Evolutionary conservation across 37 sponge, comb jelly and placozoan genomes (phyloP).

Genomic region (Corticium candelabrum): DNA sequence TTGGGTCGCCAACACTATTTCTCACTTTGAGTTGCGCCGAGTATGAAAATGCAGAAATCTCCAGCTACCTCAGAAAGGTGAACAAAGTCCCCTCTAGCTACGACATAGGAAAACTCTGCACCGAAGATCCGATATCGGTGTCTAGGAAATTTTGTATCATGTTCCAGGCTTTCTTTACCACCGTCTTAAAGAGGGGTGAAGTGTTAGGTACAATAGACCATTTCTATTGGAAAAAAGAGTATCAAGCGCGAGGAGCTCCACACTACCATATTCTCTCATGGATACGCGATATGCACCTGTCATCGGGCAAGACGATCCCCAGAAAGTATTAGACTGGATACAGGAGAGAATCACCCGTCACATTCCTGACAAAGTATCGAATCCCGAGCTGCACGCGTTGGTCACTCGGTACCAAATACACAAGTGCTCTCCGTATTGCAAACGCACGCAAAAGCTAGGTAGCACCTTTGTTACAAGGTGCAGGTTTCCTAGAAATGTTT

Average conservation of each 20-base stretch:
- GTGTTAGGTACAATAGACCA: constrained; percentile 30
- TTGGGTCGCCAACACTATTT: constrained; percentile 35
- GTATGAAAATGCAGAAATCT: constrained; percentile 36
- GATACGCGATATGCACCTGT: constrained; percentile 36
- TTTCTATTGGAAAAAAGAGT: constrained; percentile 22
- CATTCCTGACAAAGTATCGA: constrained; percentile 25
- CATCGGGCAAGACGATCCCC: constrained; percentile 1
- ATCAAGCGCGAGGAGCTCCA: constrained; percentile 25
- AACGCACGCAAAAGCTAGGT: constrained; percentile 9
- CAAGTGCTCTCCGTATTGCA: constrained; percentile 24
- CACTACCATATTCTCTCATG: constrained; percentile 48
- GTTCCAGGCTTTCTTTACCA: constrained; percentile 22
- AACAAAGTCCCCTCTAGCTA: constrained; percentile 16
- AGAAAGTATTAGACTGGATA: neutral
- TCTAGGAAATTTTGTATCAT: constrained; percentile 33
- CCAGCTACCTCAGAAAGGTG: constrained; percentile 18
- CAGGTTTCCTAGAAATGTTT: constrained; percentile 27
- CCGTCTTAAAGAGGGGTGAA: constrained; percentile 21
- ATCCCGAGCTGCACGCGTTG: constrained; percentile 39
- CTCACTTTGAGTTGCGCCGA: constrained; percentile 34
- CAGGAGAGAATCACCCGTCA: constrained; percentile 43
- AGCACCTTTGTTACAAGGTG: constrained; percentile 21
- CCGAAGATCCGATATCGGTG: constrained; percentile 42
- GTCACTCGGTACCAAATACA: constrained; percentile 36
- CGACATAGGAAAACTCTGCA: constrained; percentile 30